Conservation (phyloP, 2,113 vertebrate species). For the Sinocyclocheilus anshuiensis region DNA sequence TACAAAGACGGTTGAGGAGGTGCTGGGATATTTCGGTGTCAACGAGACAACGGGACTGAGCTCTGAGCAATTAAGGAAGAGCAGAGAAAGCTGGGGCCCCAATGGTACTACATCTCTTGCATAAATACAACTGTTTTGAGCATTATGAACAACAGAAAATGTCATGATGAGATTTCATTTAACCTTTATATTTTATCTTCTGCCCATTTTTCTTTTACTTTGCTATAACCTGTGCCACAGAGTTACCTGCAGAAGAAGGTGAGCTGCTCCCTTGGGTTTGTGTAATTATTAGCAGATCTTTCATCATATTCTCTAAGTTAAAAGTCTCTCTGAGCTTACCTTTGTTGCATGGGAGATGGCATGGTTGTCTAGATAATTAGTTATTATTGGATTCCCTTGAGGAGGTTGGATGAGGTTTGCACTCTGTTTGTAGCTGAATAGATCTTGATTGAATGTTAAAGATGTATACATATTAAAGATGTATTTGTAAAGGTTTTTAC, state of each 20-base stretch:
- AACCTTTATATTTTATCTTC: constrained; percentile 10
- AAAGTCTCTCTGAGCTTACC: constrained; percentile 17
- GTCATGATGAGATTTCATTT: background rate
- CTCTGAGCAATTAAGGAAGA: constrained; percentile 79
- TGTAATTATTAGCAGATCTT: constrained; percentile 37
- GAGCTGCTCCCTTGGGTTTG: constrained; percentile 38
- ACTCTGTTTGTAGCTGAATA: background rate
- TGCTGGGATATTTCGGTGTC: constrained; percentile 73
- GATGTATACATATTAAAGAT: background rate
- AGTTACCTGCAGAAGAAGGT: constrained; percentile 80
- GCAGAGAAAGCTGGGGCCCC: constrained; percentile 75
- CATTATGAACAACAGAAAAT: background rate
- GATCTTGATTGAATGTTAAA: constrained; percentile 15
- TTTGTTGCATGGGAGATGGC: constrained; percentile 33
- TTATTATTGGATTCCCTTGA: constrained; percentile 41
- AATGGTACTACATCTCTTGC: constrained; percentile 68
- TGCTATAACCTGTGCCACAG: constrained; percentile 56
- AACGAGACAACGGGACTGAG: constrained; percentile 80
- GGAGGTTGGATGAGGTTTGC: background rate
- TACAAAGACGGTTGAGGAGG: constrained; percentile 82
- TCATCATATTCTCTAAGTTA: constrained; percentile 37
- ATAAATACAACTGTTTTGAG: background rate
- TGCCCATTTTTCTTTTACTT: constrained; percentile 20
- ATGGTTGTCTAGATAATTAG: constrained; percentile 38
- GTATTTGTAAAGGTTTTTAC: background rate